Conservation (phyloP, 2,888 invertebrate genomes). For the Drosophila aldrichi region DNA sequence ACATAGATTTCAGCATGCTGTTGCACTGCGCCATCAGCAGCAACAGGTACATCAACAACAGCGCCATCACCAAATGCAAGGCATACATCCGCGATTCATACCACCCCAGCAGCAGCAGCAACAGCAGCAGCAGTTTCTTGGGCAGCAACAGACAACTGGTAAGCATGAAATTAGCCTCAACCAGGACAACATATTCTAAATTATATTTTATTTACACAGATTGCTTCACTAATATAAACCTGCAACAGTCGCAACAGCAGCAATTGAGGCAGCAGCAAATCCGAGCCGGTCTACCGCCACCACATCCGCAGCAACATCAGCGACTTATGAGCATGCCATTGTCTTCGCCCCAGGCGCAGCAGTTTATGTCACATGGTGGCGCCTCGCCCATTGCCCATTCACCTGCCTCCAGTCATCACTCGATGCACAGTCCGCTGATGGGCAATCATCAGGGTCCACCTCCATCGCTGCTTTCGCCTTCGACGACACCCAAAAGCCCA, state of each 20-base stretch:
- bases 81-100: constrained; percentile 74
- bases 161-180: constrained; percentile 1
- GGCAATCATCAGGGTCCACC: constrained; percentile 70
- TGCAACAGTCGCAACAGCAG: constrained; percentile 65
- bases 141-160: constrained; percentile 62
- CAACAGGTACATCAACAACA: constrained; percentile 71
- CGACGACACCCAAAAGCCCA: constrained; percentile 73
- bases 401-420: constrained; percentile 83
- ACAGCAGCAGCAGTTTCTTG: constrained; percentile 62
- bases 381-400: constrained; percentile 80
- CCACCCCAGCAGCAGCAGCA: constrained; percentile 64
- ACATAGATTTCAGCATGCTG: constrained; percentile 72
- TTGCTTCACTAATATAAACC: constrained; percentile 62
- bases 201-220: constrained; percentile 35
- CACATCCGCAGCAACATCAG: constrained; percentile 67
- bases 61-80: constrained; percentile 69
- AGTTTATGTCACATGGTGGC: constrained; percentile 71
- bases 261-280: constrained; percentile 78
- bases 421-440: constrained; percentile 82
- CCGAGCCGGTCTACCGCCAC: constrained; percentile 61
- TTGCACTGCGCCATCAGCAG: constrained; percentile 74
- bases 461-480: constrained; percentile 74
- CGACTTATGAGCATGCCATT: constrained; percentile 71
- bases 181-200: not conserved
- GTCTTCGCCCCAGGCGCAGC: constrained; percentile 69